These are phyloP conservation scores for Rhysida immarginata DNA, from an alignment of 1,140 invertebrate genomes.

Conservation along the genomic window DNA sequence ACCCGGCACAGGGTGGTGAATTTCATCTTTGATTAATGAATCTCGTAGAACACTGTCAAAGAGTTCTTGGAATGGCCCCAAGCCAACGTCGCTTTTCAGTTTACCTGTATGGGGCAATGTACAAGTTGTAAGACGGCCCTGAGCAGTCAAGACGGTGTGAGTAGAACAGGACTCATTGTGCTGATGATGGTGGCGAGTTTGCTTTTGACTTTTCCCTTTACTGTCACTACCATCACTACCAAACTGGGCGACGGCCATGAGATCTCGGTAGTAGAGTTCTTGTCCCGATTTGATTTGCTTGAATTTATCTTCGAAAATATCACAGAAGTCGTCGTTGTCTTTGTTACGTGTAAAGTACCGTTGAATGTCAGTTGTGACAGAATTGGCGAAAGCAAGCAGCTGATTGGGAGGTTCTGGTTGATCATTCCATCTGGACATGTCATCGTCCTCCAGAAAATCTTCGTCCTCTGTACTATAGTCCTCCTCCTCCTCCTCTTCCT, in stretches of 20 bases:
- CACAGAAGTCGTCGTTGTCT: slow-evolving; percentile 9
- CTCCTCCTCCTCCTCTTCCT: slow-evolving; percentile 8
- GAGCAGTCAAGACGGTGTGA: not conserved
- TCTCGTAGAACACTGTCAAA: not conserved
- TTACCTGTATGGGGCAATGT: not conserved
- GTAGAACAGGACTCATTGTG: not conserved
- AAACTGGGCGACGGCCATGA: slow-evolving; percentile 1
- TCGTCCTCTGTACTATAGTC: slow-evolving; percentile 1
- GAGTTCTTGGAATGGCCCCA: slow-evolving; percentile 8
- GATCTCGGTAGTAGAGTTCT: slow-evolving; percentile 9
- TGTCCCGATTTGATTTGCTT: not conserved
- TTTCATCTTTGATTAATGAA: not conserved
- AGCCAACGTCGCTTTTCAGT: not conserved
- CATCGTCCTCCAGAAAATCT: slow-evolving; percentile 2
- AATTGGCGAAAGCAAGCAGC: slow-evolving; percentile 1
- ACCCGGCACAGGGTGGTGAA: not conserved
- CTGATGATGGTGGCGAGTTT: not conserved
- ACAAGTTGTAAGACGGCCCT: not conserved
- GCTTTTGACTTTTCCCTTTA: not conserved
- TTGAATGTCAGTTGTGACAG: not conserved
- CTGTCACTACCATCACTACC: too few species aligned
- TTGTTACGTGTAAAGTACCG: not conserved
- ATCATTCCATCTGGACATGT: not conserved
- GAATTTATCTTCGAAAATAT: slow-evolving; percentile 9
- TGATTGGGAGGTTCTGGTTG: not conserved